Conservation (phyloP, 2,113 vertebrate genomes). For the Riparia riparia region DNA sequence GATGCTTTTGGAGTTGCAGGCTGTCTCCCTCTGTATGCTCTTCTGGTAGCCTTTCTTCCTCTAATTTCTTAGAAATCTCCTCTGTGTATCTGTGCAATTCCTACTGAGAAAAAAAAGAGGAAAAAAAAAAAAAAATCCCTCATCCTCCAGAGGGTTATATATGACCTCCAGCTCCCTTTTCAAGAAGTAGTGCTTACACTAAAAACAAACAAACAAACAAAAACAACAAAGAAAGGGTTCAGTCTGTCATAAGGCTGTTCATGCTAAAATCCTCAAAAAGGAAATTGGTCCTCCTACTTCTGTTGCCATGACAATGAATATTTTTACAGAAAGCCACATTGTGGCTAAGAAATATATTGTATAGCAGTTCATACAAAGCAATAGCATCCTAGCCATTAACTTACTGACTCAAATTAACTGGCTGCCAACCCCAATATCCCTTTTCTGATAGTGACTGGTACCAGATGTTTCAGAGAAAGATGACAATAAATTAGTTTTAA, state of each 20-base stretch:
- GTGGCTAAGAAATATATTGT: neutral
- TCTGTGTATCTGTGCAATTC: neutral
- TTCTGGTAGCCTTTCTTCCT: neutral
- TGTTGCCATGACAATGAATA: slow-evolving; percentile 11
- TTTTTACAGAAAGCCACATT: neutral
- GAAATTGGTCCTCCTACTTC: neutral
- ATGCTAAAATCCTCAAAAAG: neutral
- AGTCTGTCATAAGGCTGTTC: neutral
- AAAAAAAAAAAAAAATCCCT: neutral
- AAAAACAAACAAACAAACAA: neutral
- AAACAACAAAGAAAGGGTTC: neutral
- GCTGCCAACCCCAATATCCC: neutral
- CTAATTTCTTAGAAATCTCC: neutral
- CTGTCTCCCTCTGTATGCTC: neutral
- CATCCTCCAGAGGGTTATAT: neutral
- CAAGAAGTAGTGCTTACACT: neutral
- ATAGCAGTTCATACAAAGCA: neutral
- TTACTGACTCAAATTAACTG: neutral
- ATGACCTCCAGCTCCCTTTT: neutral
- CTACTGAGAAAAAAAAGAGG: neutral
- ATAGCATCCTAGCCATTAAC: neutral
- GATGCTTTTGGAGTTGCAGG: neutral
- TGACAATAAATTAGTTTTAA: neutral
- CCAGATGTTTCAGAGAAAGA: neutral
- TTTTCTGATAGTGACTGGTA: neutral